Evolutionary conservation across 2,113 vertebrate species (phyloP), one percentile per base, ranked within the genome.

Genomic region (Lampris incognitus): DNA sequence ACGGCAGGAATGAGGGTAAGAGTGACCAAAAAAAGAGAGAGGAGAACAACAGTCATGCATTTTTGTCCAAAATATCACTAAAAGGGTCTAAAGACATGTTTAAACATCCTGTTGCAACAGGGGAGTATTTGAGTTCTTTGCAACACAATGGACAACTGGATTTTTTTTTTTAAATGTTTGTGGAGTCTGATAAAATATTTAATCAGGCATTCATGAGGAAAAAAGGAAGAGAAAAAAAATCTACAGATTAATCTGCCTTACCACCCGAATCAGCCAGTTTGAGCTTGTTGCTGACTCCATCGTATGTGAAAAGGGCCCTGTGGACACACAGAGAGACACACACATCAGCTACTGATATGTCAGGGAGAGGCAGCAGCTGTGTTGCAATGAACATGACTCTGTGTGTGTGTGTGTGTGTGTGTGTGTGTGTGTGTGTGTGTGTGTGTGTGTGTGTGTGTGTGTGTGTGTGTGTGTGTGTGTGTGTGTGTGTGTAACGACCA

Each of bases 221-320:
- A 52, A 9, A 52, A 52, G 13, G 13, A 52, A 52, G 7, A 52
- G 8, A 52, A 46, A 46, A 46, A 72, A 1, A 66, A 63, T 71
- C 59, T 10, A 44, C 38, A 68, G 4, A 6, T 52, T 7, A 56
- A 36, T 72, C 8, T 2, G 58, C 40, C 78, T 89, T 93, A 96
- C 95, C 95, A 94, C 95, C 95, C 1, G 95, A 96, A 86, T 96
- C 95, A 48, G 94, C 90, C 57, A 95, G 93, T 90, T 94, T 96
- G 66, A 96, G 92, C 69, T 95, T 95, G 79, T 95, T 94, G 86
- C 87, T 94, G 76, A 89, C 67, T 82, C 91, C 94, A 66, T 95
- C 95, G 11, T 96, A 96, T 61, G 91, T 56, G 63, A 96, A 96
- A 78, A 96, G 73, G 0, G 95, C 95, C 95, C 95, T 96, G 89